Percentiles rank a stretch among this genome's conserved stretches.
These are phyloP conservation scores for Lasioglossum pauxillum DNA, from an alignment of 2,888 invertebrate species.

Conservation along the genomic window DNA sequence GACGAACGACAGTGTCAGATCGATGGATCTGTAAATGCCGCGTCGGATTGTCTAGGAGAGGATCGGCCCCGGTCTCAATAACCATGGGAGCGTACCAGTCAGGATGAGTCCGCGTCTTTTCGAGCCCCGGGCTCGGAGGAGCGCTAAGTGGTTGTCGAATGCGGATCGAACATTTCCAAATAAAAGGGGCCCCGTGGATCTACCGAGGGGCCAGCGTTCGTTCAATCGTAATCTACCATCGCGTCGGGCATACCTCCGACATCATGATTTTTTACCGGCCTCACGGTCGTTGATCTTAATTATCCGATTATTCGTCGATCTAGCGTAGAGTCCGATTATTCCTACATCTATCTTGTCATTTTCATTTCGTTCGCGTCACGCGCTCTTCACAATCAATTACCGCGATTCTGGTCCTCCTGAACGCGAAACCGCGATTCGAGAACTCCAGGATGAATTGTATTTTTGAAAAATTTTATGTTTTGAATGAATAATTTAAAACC, in stretches of 20 bases:
- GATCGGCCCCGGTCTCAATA: slow-evolving; percentile 62
- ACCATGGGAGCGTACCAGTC: slow-evolving; percentile 61
- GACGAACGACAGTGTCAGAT: slow-evolving; percentile 66
- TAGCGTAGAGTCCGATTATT: not conserved
- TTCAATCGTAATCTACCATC: slow-evolving; percentile 47
- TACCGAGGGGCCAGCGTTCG: slow-evolving; percentile 18
- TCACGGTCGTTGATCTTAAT: slow-evolving; percentile 32
- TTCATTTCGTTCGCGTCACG: not conserved
- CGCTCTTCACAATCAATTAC: not conserved
- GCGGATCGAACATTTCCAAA: slow-evolving; percentile 64
- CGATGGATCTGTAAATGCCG: slow-evolving; percentile 74
- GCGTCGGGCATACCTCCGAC: slow-evolving; percentile 4
- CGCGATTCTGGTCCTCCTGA: not conserved
- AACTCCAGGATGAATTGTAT: no score
- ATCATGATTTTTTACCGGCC: slow-evolving; percentile 10
- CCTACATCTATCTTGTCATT: not conserved
- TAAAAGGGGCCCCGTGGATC: slow-evolving; percentile 51
- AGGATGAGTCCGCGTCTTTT: slow-evolving; percentile 72
- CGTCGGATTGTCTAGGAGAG: slow-evolving; percentile 71
- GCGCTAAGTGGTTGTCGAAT: slow-evolving; percentile 72
- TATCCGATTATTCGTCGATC: slow-evolving; percentile 6
- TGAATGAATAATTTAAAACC: no score
- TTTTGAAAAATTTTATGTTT: no score
- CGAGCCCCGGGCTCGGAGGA: slow-evolving; percentile 41
- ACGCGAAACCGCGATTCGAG: not conserved